A percentile compares a stretch with the other conserved stretches of the same genome.
phyloP scores from a whole-genome alignment of 2,888 invertebrate genomes.

The Ferdinandea cuprea region DNA sequence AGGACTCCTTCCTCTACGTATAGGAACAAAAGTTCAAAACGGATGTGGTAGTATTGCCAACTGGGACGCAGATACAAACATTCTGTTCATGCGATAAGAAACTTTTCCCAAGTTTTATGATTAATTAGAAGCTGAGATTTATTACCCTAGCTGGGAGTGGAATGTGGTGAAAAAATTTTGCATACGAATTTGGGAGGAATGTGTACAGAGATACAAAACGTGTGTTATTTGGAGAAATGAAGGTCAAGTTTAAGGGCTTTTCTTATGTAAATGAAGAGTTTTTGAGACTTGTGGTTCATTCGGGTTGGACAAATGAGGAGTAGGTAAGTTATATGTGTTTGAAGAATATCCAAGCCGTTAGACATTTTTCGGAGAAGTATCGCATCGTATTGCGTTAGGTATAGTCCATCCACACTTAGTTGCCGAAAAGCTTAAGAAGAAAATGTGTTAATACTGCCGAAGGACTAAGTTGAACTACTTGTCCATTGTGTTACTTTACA shows the following conservation, averaged over 20 bases:
- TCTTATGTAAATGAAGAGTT: too few relatives aligned
- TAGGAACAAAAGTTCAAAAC: background rate
- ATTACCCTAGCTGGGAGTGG: slow-evolving; percentile 23
- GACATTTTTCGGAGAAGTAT: too few relatives aligned
- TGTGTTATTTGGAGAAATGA: background rate
- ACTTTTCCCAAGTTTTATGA: slow-evolving; percentile 65
- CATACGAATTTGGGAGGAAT: background rate
- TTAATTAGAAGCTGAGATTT: slow-evolving; percentile 57
- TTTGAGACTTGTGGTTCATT: too few relatives aligned
- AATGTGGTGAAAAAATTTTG: slow-evolving; percentile 15
- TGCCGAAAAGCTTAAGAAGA: too few relatives aligned
- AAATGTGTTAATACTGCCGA: too few relatives aligned
- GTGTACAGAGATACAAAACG: background rate
- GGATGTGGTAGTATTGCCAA: slow-evolving; percentile 20
- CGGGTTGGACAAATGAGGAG: too few relatives aligned
- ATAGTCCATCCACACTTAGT: too few relatives aligned
- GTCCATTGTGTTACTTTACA: too few relatives aligned
- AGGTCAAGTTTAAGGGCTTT: background rate
- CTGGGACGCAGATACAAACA: background rate
- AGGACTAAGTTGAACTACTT: too few relatives aligned
- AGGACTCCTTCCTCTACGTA: background rate
- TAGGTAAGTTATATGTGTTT: too few relatives aligned
- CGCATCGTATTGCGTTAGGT: too few relatives aligned
- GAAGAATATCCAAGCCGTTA: too few relatives aligned
- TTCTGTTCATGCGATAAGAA: slow-evolving; percentile 39